Evolutionary conservation across 2,888 invertebrate genomes (phyloP).

Genomic region (Melieria omissa): DNA sequence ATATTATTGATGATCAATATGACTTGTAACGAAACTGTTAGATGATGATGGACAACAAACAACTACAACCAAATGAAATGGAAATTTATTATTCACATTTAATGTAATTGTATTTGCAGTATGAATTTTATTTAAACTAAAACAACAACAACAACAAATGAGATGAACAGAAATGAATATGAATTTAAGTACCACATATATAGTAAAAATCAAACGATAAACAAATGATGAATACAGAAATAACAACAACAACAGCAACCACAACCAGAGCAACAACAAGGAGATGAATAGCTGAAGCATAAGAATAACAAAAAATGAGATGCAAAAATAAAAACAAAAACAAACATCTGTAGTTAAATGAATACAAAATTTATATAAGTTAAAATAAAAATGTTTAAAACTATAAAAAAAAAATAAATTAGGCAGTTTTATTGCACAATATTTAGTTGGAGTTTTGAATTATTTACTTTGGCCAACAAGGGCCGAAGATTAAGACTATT

Average conservation of each 20-base stretch:
- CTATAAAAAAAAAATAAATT: constrained; percentile 40
- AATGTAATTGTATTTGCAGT: constrained; percentile 41
- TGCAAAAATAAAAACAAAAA: constrained; percentile 46
- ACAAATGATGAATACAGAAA: constrained; percentile 27
- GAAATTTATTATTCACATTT: constrained; percentile 35
- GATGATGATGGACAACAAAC: background rate
- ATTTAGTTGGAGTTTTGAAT: too few relatives aligned
- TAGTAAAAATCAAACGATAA: constrained; percentile 45
- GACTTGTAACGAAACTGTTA: constrained; percentile 30
- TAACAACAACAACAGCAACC: constrained; percentile 47
- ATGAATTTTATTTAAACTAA: constrained; percentile 37
- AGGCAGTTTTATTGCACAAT: too few relatives aligned
- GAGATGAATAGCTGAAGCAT: constrained; percentile 6
- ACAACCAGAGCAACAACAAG: constrained; percentile 36
- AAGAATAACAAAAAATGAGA: constrained; percentile 27
- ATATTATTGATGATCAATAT: constrained; percentile 9
- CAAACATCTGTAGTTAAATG: constrained; percentile 58
- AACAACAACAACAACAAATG: background rate
- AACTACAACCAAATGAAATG: background rate
- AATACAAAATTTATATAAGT: constrained; percentile 61
- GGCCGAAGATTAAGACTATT: too few relatives aligned
- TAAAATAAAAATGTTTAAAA: constrained; percentile 65
- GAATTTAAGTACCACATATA: constrained; percentile 48
- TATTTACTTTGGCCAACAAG: too few relatives aligned
- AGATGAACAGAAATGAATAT: constrained; percentile 26